Base-by-base conservation (phyloP, 2,797 vertebrate genomes). In the Triplophysa yarkandensis region DNA sequence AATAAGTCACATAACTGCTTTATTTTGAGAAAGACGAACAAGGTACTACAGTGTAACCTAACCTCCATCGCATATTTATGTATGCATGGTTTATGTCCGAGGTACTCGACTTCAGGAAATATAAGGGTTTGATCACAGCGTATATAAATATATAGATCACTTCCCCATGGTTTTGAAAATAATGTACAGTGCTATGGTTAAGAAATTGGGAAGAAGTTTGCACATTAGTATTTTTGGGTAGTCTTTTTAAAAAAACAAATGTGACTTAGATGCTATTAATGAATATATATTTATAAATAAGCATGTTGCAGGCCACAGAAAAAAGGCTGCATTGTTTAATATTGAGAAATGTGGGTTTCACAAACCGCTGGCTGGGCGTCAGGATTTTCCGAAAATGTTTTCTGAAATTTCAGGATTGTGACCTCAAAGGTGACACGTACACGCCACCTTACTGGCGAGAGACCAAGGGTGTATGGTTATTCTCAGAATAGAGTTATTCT, bases 81-180 rank as follows among this genome's bases (percentile, higher is more conserved):
- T 43, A 58, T 62, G 44, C 58, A 62, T 52, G 28, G 69, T 39
- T 62, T 36, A 50, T 48, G 21, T 61, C 55, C 34, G n/a, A 71
- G 27, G 36, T 19, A 9, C 36, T 70, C 27, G 25, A 11, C 39
- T 70, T 70, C 39, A 60, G 54, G 17, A 44, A 44, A 19, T 36
- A 32, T 2, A 17, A 17, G 41, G 19, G 52, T n/a, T n/a, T 6
- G 39, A 10, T 44, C 44, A 2, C 43, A 44, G 43, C 14, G 34
- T 60, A 23, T 61, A 28, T 48, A 60, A 71, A 60, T 60, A 60
- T 60, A 71, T 60, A 71, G 41, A 71, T 23, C n/a, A 43, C 14
- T 13, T 19, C 41, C 27, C 28, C 36, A 41, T 50, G 55, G 68
- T 71, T 71, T n/a, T 48, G 19, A 41, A 21, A 17, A 32, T 39